Percentiles rank a stretch among this genome's conserved stretches.
These are phyloP conservation scores for Phenganax subtilis DNA, from an alignment of 92 coral and sea anemone genomes.

Conservation along the genomic window DNA sequence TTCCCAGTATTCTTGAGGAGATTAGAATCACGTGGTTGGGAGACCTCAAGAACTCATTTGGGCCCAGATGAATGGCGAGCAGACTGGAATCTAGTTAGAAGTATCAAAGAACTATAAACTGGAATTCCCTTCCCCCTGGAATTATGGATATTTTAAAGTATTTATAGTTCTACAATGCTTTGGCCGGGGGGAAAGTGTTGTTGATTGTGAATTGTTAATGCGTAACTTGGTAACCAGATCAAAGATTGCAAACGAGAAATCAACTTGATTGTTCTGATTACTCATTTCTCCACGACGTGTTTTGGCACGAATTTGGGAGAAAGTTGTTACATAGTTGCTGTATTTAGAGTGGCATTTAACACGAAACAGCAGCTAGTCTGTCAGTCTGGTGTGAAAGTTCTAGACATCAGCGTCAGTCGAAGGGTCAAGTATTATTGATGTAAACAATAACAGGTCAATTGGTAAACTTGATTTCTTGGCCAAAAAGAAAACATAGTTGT, in stretches of 20 bases:
- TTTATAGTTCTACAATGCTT: no score
- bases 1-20: conserved; percentile 71
- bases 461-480: neutral
- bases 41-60: conserved; percentile 81
- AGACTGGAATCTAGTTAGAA: conserved; percentile 59
- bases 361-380: conserved; percentile 1
- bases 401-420: neutral
- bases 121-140: neutral
- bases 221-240: conserved; percentile 3
- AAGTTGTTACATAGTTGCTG: neutral
- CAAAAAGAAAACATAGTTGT: neutral
- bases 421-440: neutral
- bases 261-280: neutral
- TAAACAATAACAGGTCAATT: neutral
- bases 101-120: conserved; percentile 2
- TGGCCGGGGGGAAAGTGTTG: neutral
- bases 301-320: neutral
- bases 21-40: conserved; percentile 89
- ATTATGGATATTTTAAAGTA: neutral
- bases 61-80: conserved; percentile 97
- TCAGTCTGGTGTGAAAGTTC: neutral
- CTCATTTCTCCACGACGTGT: neutral
- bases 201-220: neutral
- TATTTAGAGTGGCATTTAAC: neutral
- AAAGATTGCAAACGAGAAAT: neutral